Conservation (phyloP, 2,113 vertebrate genomes). For the Nicator chloris region DNA sequence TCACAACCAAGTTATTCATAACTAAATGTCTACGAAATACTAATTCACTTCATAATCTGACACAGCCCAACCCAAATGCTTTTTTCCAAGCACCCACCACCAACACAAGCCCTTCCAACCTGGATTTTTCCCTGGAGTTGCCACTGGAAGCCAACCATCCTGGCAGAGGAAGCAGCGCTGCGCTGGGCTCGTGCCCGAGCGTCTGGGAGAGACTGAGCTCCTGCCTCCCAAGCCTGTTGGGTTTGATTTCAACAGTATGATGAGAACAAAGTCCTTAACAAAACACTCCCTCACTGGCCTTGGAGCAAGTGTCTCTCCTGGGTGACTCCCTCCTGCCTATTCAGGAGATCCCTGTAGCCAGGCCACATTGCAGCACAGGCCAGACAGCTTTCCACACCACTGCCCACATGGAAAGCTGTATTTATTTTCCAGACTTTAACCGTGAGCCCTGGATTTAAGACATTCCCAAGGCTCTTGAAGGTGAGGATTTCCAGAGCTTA, state of each 20-base stretch:
- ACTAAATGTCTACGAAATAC: background rate
- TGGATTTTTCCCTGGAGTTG: background rate
- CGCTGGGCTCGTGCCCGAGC: accelerated
- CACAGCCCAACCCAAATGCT: background rate
- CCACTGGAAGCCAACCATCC: background rate
- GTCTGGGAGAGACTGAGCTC: background rate
- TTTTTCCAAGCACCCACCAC: background rate
- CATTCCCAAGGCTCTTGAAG: background rate
- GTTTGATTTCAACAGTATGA: background rate
- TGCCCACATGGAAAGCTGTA: accelerated
- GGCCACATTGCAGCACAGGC: accelerated
- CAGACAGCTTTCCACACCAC: background rate
- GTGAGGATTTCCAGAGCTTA: background rate
- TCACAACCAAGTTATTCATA: background rate
- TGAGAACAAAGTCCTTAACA: background rate
- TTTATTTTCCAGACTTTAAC: background rate
- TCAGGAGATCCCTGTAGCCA: background rate
- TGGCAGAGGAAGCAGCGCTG: background rate
- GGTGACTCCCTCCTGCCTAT: background rate
- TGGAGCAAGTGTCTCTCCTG: background rate
- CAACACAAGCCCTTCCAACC: background rate
- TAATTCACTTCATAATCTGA: background rate
- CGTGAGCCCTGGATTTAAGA: background rate
- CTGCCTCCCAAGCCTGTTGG: accelerated
- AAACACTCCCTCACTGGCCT: background rate